Evolutionary conservation across 2,888 invertebrate species (phyloP), one percentile per base, ranked within the genome.

Genomic region (Loripinus fragilis): DNA sequence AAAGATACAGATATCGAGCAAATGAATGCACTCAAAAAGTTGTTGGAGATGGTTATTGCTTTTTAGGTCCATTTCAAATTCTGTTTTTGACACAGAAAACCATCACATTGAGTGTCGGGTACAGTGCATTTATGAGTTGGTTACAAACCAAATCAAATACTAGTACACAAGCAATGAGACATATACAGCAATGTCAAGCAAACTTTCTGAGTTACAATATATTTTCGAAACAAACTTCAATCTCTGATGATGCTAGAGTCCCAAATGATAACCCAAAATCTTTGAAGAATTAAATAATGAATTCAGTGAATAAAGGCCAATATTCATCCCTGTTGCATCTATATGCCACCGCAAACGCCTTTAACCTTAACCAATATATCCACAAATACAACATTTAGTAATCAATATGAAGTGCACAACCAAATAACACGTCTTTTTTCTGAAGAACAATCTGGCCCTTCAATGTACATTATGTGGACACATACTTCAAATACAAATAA

Each of bases 41-140:
- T 42, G 20, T 48, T 23, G 69, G 69, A 25, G 48, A 69, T 48
- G 69, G 69, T 20, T 48, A 69, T n/a, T 69, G 69, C 28, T 69
- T 69, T 42, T 48, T 48, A 42, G 69, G 30, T 69, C 69, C 17
- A n/a, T 69, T 69, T 69, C 69, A 42, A 69, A 69, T 33, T 69
- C 48, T 25, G n/a, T 69, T 15, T 69, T 48, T 69, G 69, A 48
- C 30, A 45, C 69, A 48, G 69, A 69, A 48, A 33, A 48, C 48
- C 25, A 48, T 15, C 69, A 69, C 45, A 33, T 48, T 30, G 45
- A 50, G 23, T 12, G 50, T 5, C 20, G 50, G 23, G 50, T 50
- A 50, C 50, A n/a, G 50, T 50, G 50, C 50, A n/a, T 50, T 50
- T 50, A 50, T 50, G 50, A 50, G 50, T 50, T 50, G 8, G 50